phyloP scores from a whole-genome alignment of 2,888 invertebrate genomes.

The Mythimna vitellina region DNA sequence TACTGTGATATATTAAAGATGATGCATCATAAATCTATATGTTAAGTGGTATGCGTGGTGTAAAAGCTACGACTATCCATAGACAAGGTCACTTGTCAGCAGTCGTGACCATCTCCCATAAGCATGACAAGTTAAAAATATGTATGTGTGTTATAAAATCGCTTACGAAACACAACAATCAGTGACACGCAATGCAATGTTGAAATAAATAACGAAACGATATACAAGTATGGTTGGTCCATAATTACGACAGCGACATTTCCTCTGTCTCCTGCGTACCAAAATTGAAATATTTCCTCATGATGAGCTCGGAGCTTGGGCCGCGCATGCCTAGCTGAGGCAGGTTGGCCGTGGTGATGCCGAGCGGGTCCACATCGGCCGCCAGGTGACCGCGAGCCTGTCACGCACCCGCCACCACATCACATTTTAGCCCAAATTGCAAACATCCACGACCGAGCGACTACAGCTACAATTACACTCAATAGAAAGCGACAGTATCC shows the following conservation, averaged over 20 bases:
- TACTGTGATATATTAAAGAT: constrained; percentile 47
- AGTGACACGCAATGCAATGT: constrained; percentile 79
- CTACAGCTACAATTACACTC: constrained; percentile 39
- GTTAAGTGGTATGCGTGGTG: constrained; percentile 47
- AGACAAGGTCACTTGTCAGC: constrained; percentile 43
- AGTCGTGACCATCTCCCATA: constrained; percentile 52
- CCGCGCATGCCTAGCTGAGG: constrained; percentile 89
- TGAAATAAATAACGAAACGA: constrained; percentile 71
- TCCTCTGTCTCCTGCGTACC: constrained; percentile 82
- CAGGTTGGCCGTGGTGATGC: constrained; percentile 95
- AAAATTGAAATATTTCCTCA: constrained; percentile 91
- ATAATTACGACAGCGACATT: constrained; percentile 71
- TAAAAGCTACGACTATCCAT: constrained; percentile 56
- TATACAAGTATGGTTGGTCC: constrained; percentile 77
- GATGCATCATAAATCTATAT: constrained; percentile 12
- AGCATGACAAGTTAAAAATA: constrained; percentile 64
- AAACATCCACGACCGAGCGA: constrained; percentile 73
- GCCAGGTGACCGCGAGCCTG: constrained; percentile 98
- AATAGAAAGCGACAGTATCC: constrained; percentile 18
- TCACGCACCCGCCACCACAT: constrained; percentile 83
- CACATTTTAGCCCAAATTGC: constrained; percentile 78
- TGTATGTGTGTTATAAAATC: constrained; percentile 82
- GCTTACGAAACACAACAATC: constrained; percentile 75
- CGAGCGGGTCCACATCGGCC: constrained; percentile 98
- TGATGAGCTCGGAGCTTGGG: constrained; percentile 89